Percentiles rank a stretch among this genome's conserved stretches.
Conservation (phyloP, 2,797 vertebrate species). For the Harpagifer antarcticus region DNA sequence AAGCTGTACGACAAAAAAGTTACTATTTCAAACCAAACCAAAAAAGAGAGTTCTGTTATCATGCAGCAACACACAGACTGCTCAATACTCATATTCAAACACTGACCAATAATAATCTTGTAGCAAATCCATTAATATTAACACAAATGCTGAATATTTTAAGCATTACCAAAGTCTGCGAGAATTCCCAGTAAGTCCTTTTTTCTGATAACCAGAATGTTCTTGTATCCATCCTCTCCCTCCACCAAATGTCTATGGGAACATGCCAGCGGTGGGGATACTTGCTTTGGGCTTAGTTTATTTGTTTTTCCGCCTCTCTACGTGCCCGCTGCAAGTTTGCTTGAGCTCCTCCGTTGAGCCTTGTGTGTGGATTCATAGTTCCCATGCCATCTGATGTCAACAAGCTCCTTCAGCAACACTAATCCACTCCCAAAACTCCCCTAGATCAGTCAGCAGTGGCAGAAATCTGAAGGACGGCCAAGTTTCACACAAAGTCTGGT, state of each 20-base stretch:
- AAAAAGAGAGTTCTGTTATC: background rate
- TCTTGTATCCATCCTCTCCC: constrained; percentile 52
- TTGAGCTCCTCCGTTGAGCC: constrained; percentile 72
- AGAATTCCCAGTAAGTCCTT: constrained; percentile 23
- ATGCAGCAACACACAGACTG: background rate
- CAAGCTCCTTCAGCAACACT: constrained; percentile 77
- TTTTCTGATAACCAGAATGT: constrained; percentile 50
- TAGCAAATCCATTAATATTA: constrained; percentile 23
- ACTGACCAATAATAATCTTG: background rate
- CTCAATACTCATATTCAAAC: constrained; percentile 1
- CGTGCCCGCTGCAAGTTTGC: constrained; percentile 71
- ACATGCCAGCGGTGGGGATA: constrained; percentile 71
- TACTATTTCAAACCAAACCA: no score
- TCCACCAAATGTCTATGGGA: constrained; percentile 69
- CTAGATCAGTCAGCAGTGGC: constrained; percentile 60
- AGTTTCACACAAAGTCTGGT: constrained; percentile 46
- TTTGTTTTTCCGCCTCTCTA: constrained; percentile 72
- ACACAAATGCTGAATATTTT: constrained; percentile 20
- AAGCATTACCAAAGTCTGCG: constrained; percentile 3
- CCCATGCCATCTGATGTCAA: constrained; percentile 88
- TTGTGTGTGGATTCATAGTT: constrained; percentile 75
- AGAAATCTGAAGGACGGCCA: constrained; percentile 33
- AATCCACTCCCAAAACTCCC: constrained; percentile 75
- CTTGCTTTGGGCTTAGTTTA: constrained; percentile 74
- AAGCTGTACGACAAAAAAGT: no score